Conservation (phyloP, 2,797 vertebrate genomes). For the Chaetophractus vellerosus region DNA sequence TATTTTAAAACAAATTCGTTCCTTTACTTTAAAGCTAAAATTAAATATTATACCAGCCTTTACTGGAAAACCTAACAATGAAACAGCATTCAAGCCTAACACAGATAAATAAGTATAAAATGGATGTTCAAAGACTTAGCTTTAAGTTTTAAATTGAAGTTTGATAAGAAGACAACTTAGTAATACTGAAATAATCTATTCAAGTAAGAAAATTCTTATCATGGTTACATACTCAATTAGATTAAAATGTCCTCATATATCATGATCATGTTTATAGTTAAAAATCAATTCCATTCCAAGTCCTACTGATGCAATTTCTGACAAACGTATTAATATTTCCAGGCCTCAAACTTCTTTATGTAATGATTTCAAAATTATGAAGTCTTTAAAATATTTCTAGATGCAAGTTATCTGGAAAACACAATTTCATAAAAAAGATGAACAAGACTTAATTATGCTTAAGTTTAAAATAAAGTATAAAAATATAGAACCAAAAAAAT, state of each 20-base stretch:
- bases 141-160: constrained; percentile 67
- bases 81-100: constrained; percentile 61
- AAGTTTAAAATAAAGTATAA: constrained; percentile 57
- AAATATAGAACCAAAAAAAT: constrained; percentile 30
- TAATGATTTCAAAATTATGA: constrained; percentile 59
- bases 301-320: constrained; percentile 44
- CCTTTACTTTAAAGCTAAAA: constrained; percentile 70
- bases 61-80: constrained; percentile 23
- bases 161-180: constrained; percentile 48
- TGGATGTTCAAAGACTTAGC: constrained; percentile 9
- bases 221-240: constrained; percentile 3
- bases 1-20: constrained; percentile 61
- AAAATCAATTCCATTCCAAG: constrained; percentile 58
- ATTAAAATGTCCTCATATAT: constrained; percentile 62
- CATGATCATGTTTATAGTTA: constrained; percentile 8
- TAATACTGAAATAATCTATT: not conserved
- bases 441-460: constrained; percentile 42
- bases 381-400: constrained; percentile 61
- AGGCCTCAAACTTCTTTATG: constrained; percentile 43
- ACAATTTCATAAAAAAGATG: constrained; percentile 60
- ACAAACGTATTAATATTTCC: constrained; percentile 9
- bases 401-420: constrained; percentile 55
- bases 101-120: constrained; percentile 58
- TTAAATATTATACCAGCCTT: constrained; percentile 65
- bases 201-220: constrained; percentile 23